Conservation (phyloP, 2,113 vertebrate species). For the Pycnonotus jocosus region DNA sequence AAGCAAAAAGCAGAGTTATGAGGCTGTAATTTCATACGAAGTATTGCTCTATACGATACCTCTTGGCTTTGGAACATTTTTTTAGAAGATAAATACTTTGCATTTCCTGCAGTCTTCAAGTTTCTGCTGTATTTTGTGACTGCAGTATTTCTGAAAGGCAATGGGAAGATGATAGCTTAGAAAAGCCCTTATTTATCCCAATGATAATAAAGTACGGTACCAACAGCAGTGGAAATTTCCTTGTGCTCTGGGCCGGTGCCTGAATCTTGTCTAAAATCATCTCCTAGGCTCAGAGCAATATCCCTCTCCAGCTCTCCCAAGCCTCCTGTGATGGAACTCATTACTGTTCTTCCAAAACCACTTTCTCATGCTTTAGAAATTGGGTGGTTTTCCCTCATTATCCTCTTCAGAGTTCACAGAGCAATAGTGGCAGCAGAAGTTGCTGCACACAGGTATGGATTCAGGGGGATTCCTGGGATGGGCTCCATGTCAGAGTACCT, state of each 20-base stretch:
- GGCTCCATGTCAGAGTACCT: background rate
- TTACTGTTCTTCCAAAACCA: background rate
- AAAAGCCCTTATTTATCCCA: background rate
- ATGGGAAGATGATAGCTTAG: background rate
- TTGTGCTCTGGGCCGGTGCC: background rate
- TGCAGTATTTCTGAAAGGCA: background rate
- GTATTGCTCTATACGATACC: background rate
- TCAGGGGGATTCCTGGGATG: background rate
- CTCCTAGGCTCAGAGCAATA: background rate
- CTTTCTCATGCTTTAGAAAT: background rate
- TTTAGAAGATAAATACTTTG: background rate
- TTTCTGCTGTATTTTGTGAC: background rate
- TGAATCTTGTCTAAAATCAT: background rate
- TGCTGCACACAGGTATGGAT: background rate
- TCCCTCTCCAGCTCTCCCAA: background rate
- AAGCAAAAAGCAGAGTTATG: background rate
- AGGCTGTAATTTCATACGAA: slow-evolving; percentile 15
- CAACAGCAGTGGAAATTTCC: background rate
- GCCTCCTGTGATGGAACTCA: background rate
- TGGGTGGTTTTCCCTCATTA: background rate
- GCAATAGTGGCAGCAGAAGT: fast-evolving
- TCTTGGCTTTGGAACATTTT: background rate
- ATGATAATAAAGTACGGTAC: background rate
- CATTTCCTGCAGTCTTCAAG: background rate
- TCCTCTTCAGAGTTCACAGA: background rate